phyloP scores from a whole-genome alignment of 2,888 invertebrate genomes.

The Caenorhabditis sinica region DNA sequence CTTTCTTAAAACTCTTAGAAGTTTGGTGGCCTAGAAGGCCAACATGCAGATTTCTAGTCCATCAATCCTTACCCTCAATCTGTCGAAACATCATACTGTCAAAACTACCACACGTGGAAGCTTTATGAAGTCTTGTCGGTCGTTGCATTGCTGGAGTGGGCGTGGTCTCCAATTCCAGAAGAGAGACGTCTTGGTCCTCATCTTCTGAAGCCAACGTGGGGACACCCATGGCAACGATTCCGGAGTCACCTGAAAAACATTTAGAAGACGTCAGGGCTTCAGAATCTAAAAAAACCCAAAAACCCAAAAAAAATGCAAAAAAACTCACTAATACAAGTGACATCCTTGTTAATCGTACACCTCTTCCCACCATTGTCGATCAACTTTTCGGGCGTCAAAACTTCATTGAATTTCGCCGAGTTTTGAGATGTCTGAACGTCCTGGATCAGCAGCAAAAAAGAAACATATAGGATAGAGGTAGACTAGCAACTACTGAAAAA shows the following conservation, averaged over 20 bases:
- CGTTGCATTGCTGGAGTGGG: constrained; percentile 46
- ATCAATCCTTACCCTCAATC: constrained; percentile 49
- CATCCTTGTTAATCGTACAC: constrained; percentile 70
- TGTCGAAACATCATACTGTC: constrained; percentile 65
- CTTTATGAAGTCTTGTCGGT: constrained; percentile 58
- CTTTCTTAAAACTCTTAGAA: too few relatives aligned
- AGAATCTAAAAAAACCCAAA: neutral
- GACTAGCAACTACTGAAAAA: neutral
- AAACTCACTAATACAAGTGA: constrained; percentile 66
- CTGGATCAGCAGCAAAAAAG: constrained; percentile 23
- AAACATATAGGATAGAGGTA: neutral
- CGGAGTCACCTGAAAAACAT: constrained; percentile 52
- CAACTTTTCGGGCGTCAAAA: constrained; percentile 61
- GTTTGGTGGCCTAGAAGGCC: neutral
- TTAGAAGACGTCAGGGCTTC: neutral
- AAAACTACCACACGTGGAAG: constrained; percentile 67
- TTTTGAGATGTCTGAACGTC: constrained; percentile 63
- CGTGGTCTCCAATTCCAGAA: constrained; percentile 62
- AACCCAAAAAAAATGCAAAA: neutral
- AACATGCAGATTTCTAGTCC: neutral
- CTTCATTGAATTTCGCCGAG: constrained; percentile 65
- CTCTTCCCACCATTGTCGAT: constrained; percentile 61
- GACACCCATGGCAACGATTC: constrained; percentile 54
- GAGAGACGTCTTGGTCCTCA: constrained; percentile 65
- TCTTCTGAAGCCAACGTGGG: constrained; percentile 62